These are phyloP conservation scores for Ophraella communa DNA, from an alignment of 2,888 invertebrate genomes.

Conservation along the genomic window DNA sequence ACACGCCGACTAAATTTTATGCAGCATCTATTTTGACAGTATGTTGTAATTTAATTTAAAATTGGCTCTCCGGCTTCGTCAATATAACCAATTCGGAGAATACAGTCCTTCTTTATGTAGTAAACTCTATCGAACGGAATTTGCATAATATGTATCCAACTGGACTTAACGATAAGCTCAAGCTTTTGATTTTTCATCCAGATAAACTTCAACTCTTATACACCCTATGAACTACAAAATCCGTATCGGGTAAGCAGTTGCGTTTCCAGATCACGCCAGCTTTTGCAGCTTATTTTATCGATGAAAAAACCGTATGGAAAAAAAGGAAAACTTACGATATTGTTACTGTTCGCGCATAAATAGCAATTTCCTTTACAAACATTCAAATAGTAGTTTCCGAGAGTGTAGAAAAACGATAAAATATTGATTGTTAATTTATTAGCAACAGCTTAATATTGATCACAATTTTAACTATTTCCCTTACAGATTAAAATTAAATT, in stretches of 20 bases:
- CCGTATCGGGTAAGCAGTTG: background rate
- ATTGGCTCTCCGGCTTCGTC: background rate
- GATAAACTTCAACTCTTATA: constrained; percentile 6
- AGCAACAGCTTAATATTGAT: too few relatives aligned
- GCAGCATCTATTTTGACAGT: too few relatives aligned
- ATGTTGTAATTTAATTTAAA: too few relatives aligned
- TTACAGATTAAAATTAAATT: too few relatives aligned
- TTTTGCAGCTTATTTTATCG: background rate
- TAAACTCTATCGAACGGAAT: constrained; percentile 19
- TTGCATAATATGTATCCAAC: constrained; percentile 22
- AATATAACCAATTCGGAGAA: background rate
- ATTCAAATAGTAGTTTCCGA: too few relatives aligned
- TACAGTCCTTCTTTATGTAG: constrained; percentile 8
- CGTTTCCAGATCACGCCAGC: background rate
- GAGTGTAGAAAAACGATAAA: too few relatives aligned
- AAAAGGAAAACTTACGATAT: too few relatives aligned
- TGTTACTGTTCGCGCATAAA: too few relatives aligned
- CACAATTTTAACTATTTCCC: too few relatives aligned
- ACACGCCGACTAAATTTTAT: too few relatives aligned
- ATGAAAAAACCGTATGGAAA: background rate
- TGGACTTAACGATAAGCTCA: constrained; percentile 6
- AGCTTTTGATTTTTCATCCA: constrained; percentile 20
- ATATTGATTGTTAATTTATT: too few relatives aligned
- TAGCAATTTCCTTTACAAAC: too few relatives aligned
- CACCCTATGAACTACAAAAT: background rate